Evolutionary conservation across 1,140 invertebrate species (phyloP), one percentile per base, ranked within the genome.

Genomic region (Heliconius nattereri): DNA sequence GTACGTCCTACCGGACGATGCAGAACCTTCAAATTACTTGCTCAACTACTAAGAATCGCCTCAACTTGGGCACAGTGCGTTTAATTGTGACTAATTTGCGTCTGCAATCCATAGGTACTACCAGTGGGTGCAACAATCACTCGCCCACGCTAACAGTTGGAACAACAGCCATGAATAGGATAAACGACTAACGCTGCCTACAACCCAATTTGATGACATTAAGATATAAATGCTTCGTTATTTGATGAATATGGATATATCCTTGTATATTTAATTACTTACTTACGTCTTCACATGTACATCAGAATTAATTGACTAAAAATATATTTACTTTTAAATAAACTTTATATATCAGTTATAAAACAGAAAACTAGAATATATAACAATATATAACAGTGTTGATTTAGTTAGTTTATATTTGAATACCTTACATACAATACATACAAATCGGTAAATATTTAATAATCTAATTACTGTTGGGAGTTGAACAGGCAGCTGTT

Each of bases 91-190:
- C 88, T 88, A 89, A 90, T 91, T 90, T 75, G 84, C 81, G 84
- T 83, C 75, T 87, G 87, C 85, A 87, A 90, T 89, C 88, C 83
- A 87, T 89, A 85, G 86, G 79, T 85, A 83, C 71, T 57, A 81
- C 78, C 83, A 78, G 91, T 92, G 89, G 90, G 87, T 91, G 90
- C 88, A 89, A 90, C 91, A 90, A 87, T 90, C 85, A 79, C 78
- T 84, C 85, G 78, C 91, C 87, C 86, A 90, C 90, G 85, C 85
- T 20, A 72, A 66, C 78, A 71, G 32, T 83, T 84, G 82, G 86
- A 90, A 92, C 91, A 92, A 92, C 90, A 86, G 78, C 73, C 83
- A 45, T 77, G 79, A 85, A 86, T 87, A 73, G 83, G 77, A 79
- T 81, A 84, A 81, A 86, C 82, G 83, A 76, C 75, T 52, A n/a